Evolutionary conservation across 2,113 vertebrate species (phyloP).

Genomic region (Sinocyclocheilus anophthalmus): DNA sequence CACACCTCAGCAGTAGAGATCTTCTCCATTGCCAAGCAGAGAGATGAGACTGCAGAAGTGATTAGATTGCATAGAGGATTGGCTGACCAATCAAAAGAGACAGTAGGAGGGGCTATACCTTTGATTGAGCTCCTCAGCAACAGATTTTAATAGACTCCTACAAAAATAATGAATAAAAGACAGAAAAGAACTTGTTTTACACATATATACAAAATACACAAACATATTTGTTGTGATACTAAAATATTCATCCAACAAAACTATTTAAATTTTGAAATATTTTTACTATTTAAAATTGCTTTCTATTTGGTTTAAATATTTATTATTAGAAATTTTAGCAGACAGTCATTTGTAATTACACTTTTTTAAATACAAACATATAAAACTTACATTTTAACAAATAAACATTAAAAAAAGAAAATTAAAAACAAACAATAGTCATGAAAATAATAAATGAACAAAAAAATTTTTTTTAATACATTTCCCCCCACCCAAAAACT

Average conservation of each 20-base stretch:
- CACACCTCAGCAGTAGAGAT: constrained; percentile 31
- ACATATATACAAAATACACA: not conserved
- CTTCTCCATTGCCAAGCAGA: constrained; percentile 46
- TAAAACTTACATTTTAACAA: too few species aligned
- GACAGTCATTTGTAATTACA: too few species aligned
- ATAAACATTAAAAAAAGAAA: too few species aligned
- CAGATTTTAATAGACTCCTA: constrained; percentile 97
- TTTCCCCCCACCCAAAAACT: too few species aligned
- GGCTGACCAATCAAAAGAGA: constrained; percentile 25
- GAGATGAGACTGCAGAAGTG: constrained; percentile 6
- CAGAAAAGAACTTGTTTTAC: not conserved
- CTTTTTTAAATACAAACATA: too few species aligned
- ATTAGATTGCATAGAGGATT: constrained; percentile 44
- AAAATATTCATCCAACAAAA: not conserved
- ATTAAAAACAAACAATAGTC: too few species aligned
- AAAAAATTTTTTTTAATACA: too few species aligned
- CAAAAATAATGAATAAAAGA: constrained; percentile 59
- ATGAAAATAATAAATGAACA: too few species aligned
- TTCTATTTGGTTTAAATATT: too few species aligned
- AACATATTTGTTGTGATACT: not conserved
- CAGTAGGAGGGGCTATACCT: constrained; percentile 73
- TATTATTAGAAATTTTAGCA: too few species aligned
- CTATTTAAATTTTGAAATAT: not conserved
- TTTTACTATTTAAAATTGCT: too few species aligned
- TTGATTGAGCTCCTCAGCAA: constrained; percentile 96